Percentiles rank a stretch among this genome's conserved stretches.
Evolutionary conservation across 2,797 vertebrate species (phyloP).

Genomic region (Darevskia nairensis): DNA sequence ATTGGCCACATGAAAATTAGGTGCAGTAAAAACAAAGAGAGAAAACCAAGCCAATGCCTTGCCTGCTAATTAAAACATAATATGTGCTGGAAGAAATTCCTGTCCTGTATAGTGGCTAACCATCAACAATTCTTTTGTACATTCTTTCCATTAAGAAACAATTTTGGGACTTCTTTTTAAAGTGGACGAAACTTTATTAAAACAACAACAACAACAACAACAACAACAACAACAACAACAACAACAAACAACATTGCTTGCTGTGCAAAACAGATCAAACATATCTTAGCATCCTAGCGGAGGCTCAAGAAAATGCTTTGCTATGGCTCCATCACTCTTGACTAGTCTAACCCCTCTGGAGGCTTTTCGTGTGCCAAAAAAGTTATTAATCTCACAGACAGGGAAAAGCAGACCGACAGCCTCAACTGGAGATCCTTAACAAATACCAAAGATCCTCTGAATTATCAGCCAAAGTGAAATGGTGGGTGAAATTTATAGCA

Average conservation of each 20-base stretch:
- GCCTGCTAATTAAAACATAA: neutral
- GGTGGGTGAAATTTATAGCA: conserved; percentile 1
- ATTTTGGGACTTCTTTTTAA: neutral
- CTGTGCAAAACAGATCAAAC: neutral
- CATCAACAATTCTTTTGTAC: neutral
- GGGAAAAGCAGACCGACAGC: conserved; percentile 47
- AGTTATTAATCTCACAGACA: conserved; percentile 40
- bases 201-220: neutral
- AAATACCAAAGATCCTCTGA: neutral
- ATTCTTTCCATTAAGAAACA: neutral
- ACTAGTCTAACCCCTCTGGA: neutral
- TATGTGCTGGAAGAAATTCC: neutral
- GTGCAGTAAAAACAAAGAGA: neutral
- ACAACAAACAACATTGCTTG: neutral
- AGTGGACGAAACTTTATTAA: neutral
- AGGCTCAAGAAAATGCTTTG: neutral
- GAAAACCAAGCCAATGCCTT: neutral
- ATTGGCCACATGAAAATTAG: neutral
- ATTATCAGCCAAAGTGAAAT: neutral
- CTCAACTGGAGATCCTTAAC: conserved; percentile 28
- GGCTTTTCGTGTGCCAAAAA: conserved; percentile 14
- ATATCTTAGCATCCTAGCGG: neutral
- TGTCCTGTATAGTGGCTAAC: neutral
- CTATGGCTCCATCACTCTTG: neutral
- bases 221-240: neutral